phyloP scores from a whole-genome alignment of 2,888 invertebrate genomes.

The Scotopteryx bipunctaria region DNA sequence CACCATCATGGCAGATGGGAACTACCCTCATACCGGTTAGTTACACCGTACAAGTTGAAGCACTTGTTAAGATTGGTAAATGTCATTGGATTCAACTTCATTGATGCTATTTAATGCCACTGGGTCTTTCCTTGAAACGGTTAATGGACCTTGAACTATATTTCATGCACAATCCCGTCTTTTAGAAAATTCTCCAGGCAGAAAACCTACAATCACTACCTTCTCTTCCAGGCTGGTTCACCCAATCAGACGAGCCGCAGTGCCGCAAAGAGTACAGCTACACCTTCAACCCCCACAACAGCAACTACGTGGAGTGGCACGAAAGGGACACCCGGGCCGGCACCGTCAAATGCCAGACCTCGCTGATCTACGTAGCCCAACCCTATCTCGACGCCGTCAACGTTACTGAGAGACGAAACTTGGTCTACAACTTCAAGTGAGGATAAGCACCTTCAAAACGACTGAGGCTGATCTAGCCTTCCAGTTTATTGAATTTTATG shows the following conservation, averaged over 20 bases:
- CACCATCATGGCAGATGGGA: slow-evolving; percentile 93
- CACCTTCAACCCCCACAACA: slow-evolving; percentile 86
- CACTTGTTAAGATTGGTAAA: too few relatives aligned
- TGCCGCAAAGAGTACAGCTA: slow-evolving; percentile 93
- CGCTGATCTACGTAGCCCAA: slow-evolving; percentile 89
- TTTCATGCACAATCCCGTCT: too few relatives aligned
- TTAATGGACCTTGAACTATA: too few relatives aligned
- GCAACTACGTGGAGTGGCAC: slow-evolving; percentile 92
- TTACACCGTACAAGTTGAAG: background rate
- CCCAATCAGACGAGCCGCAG: slow-evolving; percentile 89
- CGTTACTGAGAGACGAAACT: slow-evolving; percentile 94
- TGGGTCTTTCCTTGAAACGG: too few relatives aligned
- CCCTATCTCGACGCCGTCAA: slow-evolving; percentile 92
- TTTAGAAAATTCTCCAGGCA: background rate
- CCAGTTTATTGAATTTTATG: too few relatives aligned
- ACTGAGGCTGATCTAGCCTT: too few relatives aligned
- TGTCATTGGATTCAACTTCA: too few relatives aligned
- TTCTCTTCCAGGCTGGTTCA: slow-evolving; percentile 87
- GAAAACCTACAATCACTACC: background rate
- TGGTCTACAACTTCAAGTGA: slow-evolving; percentile 91
- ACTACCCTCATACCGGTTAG: slow-evolving; percentile 92
- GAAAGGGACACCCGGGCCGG: slow-evolving; percentile 87
- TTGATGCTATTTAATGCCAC: too few relatives aligned
- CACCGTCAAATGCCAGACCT: slow-evolving; percentile 85
- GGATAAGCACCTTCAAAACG: too few relatives aligned